Conservation (phyloP, 2,797 vertebrate species). For the Sitta carolinensis region DNA sequence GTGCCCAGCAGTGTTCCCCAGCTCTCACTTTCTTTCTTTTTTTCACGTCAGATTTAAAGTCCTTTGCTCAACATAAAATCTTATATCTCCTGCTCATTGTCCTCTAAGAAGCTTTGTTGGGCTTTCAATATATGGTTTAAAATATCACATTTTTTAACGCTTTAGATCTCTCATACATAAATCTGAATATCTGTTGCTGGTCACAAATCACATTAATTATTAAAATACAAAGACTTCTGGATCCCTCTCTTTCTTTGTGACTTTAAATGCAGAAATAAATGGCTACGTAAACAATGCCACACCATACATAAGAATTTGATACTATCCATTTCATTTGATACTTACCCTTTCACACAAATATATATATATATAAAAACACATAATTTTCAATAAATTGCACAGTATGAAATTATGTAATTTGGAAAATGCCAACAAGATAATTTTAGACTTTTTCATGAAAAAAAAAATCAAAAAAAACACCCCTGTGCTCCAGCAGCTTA, state of each 20-base stretch:
- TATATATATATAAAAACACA: not conserved
- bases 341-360: not conserved
- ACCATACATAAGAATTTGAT: not conserved
- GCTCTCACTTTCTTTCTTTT: not conserved
- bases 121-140: not conserved
- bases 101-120: not conserved
- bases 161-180: not conserved
- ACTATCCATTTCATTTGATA: too few relatives aligned
- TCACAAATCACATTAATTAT: not conserved
- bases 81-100: not conserved
- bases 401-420: not conserved
- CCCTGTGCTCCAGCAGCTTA: not conserved
- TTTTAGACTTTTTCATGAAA: not conserved
- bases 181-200: not conserved
- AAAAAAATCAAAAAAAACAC: not conserved
- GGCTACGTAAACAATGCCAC: not conserved
- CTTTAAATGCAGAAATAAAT: not conserved
- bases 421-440: not conserved
- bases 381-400: not conserved
- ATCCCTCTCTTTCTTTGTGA: not conserved
- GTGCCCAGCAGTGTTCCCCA: not conserved
- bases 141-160: not conserved
- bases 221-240: not conserved
- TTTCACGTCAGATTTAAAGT: not conserved
- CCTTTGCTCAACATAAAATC: not conserved